Conservation (phyloP, 2,113 vertebrate species). For the Sander lucioperca region DNA sequence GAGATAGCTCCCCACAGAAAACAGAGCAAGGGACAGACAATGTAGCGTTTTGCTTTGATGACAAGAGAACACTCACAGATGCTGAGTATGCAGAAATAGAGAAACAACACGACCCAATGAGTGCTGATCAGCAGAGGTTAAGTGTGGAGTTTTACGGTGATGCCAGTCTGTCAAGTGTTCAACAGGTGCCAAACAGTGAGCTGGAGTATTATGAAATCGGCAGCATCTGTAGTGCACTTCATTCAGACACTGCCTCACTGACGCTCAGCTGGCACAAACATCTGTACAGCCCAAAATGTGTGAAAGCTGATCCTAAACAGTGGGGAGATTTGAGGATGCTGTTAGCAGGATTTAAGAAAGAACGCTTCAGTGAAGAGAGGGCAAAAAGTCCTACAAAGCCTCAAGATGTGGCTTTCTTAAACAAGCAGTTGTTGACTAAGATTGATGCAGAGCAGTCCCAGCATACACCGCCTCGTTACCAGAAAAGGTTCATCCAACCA, state of each 20-base stretch:
- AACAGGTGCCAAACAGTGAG: constrained; percentile 55
- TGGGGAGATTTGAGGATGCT: constrained; percentile 47
- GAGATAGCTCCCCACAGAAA: constrained; percentile 20
- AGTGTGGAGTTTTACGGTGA: constrained; percentile 43
- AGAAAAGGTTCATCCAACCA: constrained; percentile 32
- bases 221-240: constrained; percentile 69
- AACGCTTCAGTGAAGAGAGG: not conserved
- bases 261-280: constrained; percentile 51
- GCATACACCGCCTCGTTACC: not conserved
- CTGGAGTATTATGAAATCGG: constrained; percentile 79
- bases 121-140: constrained; percentile 33
- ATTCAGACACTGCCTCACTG: constrained; percentile 58
- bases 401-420: constrained; percentile 17
- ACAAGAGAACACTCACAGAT: constrained; percentile 10
- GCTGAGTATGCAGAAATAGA: constrained; percentile 11
- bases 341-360: constrained; percentile 36
- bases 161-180: constrained; percentile 20
- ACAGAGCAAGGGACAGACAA: constrained; percentile 71
- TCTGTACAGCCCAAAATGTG: constrained; percentile 21
- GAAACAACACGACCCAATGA: constrained; percentile 47
- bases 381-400: constrained; percentile 9
- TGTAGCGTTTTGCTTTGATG: constrained; percentile 58
- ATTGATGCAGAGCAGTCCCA: constrained; percentile 29
- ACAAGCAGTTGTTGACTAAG: constrained; percentile 26
- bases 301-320: constrained; percentile 22